Evolutionary conservation across 2,888 invertebrate species (phyloP), one percentile per base, ranked within the genome.

Genomic region (Boloria euphrosyne): DNA sequence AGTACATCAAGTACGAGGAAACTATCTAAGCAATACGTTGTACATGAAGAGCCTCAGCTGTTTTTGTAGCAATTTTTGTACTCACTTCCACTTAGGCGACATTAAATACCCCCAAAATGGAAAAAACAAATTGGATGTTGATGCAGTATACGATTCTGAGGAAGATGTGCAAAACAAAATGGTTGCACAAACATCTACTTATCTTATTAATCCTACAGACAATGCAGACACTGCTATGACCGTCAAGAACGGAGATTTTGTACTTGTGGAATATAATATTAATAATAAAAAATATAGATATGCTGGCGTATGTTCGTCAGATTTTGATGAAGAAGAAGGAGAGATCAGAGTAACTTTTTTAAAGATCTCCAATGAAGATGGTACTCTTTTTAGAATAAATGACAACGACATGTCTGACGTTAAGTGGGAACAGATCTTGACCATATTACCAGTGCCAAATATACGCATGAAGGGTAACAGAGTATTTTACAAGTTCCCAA

Each of bases 221-320:
- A 6, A 49, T 49, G 57, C 47, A 57, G 46, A 57, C 17, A 57
- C 57, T 63, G 31, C 62, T 67, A 62, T 62, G 59, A 31, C 53
- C 67, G 67, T 69, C 44, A 70, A 71, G 67, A 72, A 71, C 17
- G 72, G 70, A 71, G 70, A 73, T 71, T 72, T 72, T 70, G 62
- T 72, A 16, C 68, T 58, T 58, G 58, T 58, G 58, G 16, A 58
- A 58, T 58, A 49, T 27, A 4, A 49, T 6, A 58, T 58, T 46
- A 58, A 58, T 58, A 58, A 58, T 55, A 50, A 55, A 58, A 58
- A 58, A 58, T 58, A 58, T 58, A 69, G 73, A 70, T 72, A 73
- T 71, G 72, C 72, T 69, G 72, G 71, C 62, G 63, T 71, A 67
- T 73, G 71, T 70, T 70, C 71, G 51, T 67, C 68, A 62, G 71